Evolutionary conservation across 1,140 invertebrate genomes (phyloP), one percentile per base, ranked within the genome.

Genomic region (Zaprionus camerounensis): DNA sequence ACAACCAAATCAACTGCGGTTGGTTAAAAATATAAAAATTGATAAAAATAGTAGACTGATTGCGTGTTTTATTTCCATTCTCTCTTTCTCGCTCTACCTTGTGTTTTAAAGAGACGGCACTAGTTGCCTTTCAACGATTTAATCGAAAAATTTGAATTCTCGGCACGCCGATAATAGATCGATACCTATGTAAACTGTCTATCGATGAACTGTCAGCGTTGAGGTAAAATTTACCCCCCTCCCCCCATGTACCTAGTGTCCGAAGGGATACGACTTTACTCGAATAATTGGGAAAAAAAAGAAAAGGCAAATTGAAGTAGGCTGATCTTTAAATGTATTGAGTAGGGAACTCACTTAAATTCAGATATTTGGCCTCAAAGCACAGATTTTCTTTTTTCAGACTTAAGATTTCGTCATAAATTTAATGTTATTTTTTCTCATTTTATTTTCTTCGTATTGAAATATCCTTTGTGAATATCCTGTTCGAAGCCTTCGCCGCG

Each of bases 21-120:
- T 90, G 85, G 81, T 90, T 88, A 81, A 90, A 90, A 80, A 87
- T 88, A 87, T 84, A 88, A 88, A 88, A 88, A 88, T 88, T 90
- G 85, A 88, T 87, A 88, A 88, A 88, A 88, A 88, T 76, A 90
- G 84, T 87, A 87, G 59, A 76, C n/a, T 64, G 78, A 58, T 36
- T 71, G 3, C 31, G 65, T 72, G 72, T 79, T 75, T 81, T 78
- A 75, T 84, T 84, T 49, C 26, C 13, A 5, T 3, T 76, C 36
- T 28, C 41, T 17, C 41, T 46, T 9, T 7, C 41, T 15, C 13
- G 13, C 38, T 46, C n/a, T 46, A 9, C 41, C 41, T 46, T 17
- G n/a, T n/a, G 41, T 7, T 9, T 17, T 2, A 46, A 17, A 17
- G 41, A 17, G 41, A 46, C 41, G 5, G 13, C 13, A 13, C n/a